phyloP scores from a whole-genome alignment of 2,888 invertebrate species.

The Epistrophe eligans region DNA sequence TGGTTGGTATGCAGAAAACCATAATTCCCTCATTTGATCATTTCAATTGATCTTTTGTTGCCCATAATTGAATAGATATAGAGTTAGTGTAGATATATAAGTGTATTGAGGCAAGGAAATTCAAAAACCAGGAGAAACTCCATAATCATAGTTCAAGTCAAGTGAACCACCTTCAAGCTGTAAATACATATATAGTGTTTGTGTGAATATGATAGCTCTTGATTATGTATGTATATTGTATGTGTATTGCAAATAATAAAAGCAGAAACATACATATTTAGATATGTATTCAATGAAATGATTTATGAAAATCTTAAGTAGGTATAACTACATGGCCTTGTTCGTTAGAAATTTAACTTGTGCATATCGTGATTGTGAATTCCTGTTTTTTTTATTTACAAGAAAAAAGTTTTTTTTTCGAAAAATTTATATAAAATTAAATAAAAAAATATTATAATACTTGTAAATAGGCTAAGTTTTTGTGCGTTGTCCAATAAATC shows the following conservation, averaged over 20 bases:
- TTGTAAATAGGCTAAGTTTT: too few relatives aligned
- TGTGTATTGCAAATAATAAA: slow-evolving; percentile 6
- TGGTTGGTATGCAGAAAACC: slow-evolving; percentile 62
- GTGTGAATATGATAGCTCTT: slow-evolving; percentile 46
- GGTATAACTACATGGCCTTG: neutral
- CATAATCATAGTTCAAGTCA: neutral
- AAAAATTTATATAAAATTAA: too few relatives aligned
- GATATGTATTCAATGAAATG: slow-evolving; percentile 47
- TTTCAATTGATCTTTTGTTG: slow-evolving; percentile 60
- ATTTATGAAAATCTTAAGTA: slow-evolving; percentile 40
- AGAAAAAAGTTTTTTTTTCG: too few relatives aligned
- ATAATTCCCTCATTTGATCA: slow-evolving; percentile 64
- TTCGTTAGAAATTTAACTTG: neutral
- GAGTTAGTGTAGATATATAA: neutral
- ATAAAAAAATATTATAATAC: too few relatives aligned
- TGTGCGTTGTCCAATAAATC: too few relatives aligned
- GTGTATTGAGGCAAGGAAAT: neutral
- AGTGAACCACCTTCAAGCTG: slow-evolving; percentile 43
- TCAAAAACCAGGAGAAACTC: slow-evolving; percentile 39
- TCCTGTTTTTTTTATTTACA: too few relatives aligned
- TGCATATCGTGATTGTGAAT: too few relatives aligned
- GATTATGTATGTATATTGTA: neutral
- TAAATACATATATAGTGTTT: neutral
- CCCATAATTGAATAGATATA: slow-evolving; percentile 50
- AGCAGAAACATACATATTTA: neutral